These are phyloP conservation scores for Syngnathus typhle DNA, from an alignment of 2,113 vertebrate genomes.

Conservation along the genomic window DNA sequence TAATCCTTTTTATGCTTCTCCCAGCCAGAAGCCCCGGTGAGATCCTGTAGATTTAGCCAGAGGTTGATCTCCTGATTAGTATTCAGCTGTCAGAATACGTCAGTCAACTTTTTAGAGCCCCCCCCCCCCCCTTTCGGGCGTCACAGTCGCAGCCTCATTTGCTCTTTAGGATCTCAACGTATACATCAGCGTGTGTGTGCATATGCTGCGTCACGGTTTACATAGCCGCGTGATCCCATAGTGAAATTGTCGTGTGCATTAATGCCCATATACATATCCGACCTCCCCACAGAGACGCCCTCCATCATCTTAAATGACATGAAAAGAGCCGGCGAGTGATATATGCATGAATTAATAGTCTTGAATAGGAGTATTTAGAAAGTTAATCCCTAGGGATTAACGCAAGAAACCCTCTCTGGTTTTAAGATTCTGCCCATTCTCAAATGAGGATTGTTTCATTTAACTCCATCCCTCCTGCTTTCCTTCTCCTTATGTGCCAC, in stretches of 20 bases:
- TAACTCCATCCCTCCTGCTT: conserved; percentile 31
- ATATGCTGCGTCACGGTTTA: conserved; percentile 39
- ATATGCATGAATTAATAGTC: conserved; percentile 76
- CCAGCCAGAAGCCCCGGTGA: conserved; percentile 63
- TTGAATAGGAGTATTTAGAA: conserved; percentile 73
- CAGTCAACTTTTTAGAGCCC: conserved; percentile 65
- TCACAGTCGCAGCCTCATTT: conserved; percentile 37
- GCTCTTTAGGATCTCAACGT: conserved; percentile 51
- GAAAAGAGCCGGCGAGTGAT: conserved; percentile 65
- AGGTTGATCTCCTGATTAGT: conserved; percentile 77
- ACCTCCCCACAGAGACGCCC: conserved; percentile 62
- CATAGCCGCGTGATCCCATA: conserved; percentile 38
- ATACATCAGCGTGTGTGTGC: conserved; percentile 42
- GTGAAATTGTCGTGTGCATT: conserved; percentile 60
- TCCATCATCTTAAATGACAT: conserved; percentile 64
- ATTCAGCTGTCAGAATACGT: conserved; percentile 72
- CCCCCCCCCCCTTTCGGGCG: conserved; percentile 45
- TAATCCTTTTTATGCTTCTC: conserved; percentile 73
- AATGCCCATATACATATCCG: conserved; percentile 54
- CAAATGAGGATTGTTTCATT: conserved; percentile 63
- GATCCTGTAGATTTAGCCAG: conserved; percentile 72
- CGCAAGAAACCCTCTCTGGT: conserved; percentile 60
- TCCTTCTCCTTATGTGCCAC: conserved; percentile 34
- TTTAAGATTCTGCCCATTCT: conserved; percentile 61
- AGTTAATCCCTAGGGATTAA: conserved; percentile 70